phyloP scores from a whole-genome alignment of 2,797 vertebrate genomes.

The Apodemus agrarius region DNA sequence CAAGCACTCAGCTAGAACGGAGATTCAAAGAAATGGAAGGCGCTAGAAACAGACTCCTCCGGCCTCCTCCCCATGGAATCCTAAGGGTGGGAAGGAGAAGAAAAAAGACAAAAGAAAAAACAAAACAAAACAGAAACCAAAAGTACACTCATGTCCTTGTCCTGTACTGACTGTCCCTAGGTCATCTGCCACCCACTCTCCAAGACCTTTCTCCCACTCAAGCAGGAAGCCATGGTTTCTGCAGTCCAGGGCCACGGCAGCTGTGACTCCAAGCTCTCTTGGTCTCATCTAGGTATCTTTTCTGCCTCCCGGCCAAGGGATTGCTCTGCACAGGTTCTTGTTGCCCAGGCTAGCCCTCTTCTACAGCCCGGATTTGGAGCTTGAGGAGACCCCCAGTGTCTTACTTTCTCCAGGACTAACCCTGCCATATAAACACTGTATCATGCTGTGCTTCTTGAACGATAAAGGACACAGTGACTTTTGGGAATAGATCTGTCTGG shows the following conservation, averaged over 20 bases:
- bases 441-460: slow-evolving; percentile 8
- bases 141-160: background rate
- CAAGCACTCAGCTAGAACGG: slow-evolving; percentile 74
- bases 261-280: background rate
- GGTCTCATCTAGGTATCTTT: background rate
- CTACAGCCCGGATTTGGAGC: background rate
- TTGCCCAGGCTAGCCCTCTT: background rate
- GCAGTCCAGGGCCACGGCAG: background rate
- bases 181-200: background rate
- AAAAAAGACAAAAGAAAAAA: background rate
- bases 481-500: background rate
- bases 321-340: background rate
- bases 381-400: background rate
- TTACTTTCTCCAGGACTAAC: background rate
- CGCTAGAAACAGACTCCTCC: slow-evolving; percentile 35
- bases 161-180: background rate
- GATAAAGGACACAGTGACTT: background rate
- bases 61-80: background rate
- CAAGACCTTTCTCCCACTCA: background rate
- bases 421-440: background rate
- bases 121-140: background rate
- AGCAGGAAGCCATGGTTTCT: slow-evolving; percentile 13
- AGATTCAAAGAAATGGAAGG: slow-evolving; percentile 40
- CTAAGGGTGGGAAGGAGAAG: background rate
- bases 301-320: background rate